phyloP scores from a whole-genome alignment of 2,797 vertebrate genomes.

The Anguilla megastoma region DNA sequence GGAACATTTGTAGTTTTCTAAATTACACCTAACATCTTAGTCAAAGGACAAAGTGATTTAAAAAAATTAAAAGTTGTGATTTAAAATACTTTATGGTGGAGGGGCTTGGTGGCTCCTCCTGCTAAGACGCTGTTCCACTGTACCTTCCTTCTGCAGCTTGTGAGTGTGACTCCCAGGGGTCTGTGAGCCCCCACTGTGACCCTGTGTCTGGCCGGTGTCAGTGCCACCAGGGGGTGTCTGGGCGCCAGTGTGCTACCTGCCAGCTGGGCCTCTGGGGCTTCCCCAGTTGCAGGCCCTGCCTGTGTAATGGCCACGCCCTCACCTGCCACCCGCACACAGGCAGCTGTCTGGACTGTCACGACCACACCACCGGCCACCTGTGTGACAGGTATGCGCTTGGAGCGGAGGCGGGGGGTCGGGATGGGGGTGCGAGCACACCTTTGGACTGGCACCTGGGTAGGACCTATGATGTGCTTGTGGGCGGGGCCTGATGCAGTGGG shows the following conservation, averaged over 20 bases:
- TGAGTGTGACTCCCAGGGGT: slow-evolving; percentile 76
- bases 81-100: too few relatives aligned
- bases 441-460: neutral
- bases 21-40: too few relatives aligned
- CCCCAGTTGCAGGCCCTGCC: slow-evolving; percentile 77
- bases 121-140: too few relatives aligned
- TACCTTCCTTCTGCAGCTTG: slow-evolving; percentile 70
- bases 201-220: slow-evolving; percentile 75
- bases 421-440: neutral
- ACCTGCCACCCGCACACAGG: slow-evolving; percentile 71
- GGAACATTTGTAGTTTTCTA: too few relatives aligned
- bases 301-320: slow-evolving; percentile 78
- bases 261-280: slow-evolving; percentile 78
- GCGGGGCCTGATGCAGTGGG: neutral
- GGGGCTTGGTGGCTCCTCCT: too few relatives aligned
- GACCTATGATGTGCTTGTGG: neutral
- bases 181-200: slow-evolving; percentile 73
- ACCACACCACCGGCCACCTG: slow-evolving; percentile 68
- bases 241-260: slow-evolving; percentile 78
- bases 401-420: neutral
- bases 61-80: too few relatives aligned
- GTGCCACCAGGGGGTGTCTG: slow-evolving; percentile 66
- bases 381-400: slow-evolving; percentile 76
- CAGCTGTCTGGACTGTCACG: slow-evolving; percentile 67
- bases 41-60: too few relatives aligned